phyloP scores from a whole-genome alignment of 2,113 vertebrate species.

The Chiloscyllium plagiosum region DNA sequence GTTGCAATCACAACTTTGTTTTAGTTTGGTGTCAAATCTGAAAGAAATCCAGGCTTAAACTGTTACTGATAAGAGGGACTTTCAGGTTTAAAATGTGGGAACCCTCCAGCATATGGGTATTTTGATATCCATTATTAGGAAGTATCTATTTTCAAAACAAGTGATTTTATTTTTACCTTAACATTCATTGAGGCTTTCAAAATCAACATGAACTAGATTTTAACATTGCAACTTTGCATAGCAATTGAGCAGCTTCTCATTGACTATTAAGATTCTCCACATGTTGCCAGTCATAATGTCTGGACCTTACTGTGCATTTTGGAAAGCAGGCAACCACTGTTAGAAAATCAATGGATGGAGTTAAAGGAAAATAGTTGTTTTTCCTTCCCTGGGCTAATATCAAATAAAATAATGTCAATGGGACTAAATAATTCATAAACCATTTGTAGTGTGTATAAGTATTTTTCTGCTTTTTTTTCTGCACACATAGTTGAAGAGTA shows the following conservation, averaged over 20 bases:
- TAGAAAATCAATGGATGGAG: constrained; percentile 23
- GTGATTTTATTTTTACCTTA: not conserved
- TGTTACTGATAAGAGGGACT: not conserved
- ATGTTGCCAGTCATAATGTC: not conserved
- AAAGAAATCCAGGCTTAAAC: not conserved
- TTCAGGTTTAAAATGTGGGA: not conserved
- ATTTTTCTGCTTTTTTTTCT: not conserved
- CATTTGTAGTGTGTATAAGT: not conserved
- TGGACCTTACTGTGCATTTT: not conserved
- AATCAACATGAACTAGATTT: not conserved
- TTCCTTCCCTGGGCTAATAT: not conserved
- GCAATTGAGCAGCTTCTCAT: not conserved
- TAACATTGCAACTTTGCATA: not conserved
- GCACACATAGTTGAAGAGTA: not conserved
- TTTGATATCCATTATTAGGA: not conserved
- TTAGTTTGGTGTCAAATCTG: not conserved
- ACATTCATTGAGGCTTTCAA: not conserved
- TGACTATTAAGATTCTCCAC: constrained; percentile 28
- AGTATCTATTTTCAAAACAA: not conserved
- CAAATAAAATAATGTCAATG: not conserved
- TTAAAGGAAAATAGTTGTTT: constrained; percentile 15
- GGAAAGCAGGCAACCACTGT: constrained; percentile 11
- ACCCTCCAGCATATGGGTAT: not conserved
- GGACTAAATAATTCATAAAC: constrained; percentile 29
- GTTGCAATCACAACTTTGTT: not conserved